Percentiles rank a stretch among this genome's conserved stretches.
Evolutionary conservation across 1,140 invertebrate species (phyloP).

Genomic region (Drosophila mojavensis): DNA sequence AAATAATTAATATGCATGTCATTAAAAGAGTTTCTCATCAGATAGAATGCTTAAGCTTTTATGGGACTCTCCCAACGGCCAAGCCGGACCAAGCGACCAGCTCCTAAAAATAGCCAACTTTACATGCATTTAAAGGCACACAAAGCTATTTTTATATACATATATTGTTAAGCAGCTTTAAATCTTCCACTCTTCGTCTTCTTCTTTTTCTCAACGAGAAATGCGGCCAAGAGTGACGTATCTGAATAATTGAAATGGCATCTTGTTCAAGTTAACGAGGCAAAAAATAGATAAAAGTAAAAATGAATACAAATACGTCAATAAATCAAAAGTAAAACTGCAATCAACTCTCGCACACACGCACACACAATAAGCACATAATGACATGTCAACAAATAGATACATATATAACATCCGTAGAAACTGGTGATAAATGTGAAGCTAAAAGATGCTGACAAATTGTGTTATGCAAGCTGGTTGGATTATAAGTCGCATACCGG

Average conservation of each 20-base stretch:
- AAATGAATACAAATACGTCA: conserved; percentile 20
- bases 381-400: conserved; percentile 12
- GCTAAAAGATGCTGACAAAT: conserved; percentile 38
- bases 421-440: conserved; percentile 14
- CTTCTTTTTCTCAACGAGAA: conserved; percentile 42
- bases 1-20: conserved; percentile 12
- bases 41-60: conserved; percentile 8
- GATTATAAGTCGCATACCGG: conserved; percentile 10
- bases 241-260: conserved; percentile 47
- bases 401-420: not conserved
- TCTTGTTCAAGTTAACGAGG: conserved; percentile 40
- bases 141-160: not conserved
- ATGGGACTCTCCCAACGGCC: conserved; percentile 6
- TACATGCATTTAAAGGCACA: not conserved
- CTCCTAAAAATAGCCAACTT: conserved; percentile 21
- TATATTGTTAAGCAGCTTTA: conserved; percentile 40
- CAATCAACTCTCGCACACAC: conserved; percentile 1
- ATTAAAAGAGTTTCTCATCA: not conserved
- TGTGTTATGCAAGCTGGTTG: conserved; percentile 35
- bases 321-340: conserved; percentile 45
- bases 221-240: conserved; percentile 39
- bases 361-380: conserved; percentile 12
- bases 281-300: conserved; percentile 13
- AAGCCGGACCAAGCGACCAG: conserved; percentile 8
- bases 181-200: conserved; percentile 26